Conservation (phyloP, 2,888 invertebrate species). For the Anaspis maculata region DNA sequence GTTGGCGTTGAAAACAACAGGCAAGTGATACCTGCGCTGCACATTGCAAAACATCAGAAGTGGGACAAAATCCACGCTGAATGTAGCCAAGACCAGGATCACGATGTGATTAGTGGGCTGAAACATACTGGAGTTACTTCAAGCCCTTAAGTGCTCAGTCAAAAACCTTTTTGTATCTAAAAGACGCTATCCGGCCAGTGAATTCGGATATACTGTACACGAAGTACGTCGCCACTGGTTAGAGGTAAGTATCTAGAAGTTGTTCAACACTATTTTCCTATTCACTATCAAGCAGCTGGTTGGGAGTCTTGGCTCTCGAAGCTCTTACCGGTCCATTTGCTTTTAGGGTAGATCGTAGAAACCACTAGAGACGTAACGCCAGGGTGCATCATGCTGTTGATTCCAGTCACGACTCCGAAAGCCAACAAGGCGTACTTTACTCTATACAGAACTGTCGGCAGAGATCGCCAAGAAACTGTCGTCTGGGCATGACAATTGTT, state of each 20-base stretch:
- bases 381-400: slow-evolving; percentile 23
- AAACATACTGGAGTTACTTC: slow-evolving; percentile 22
- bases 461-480: slow-evolving; percentile 3
- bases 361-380: slow-evolving; percentile 23
- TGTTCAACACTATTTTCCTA: too few species aligned
- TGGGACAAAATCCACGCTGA: slow-evolving; percentile 67
- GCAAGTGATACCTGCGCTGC: slow-evolving; percentile 65
- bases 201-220: slow-evolving; percentile 21
- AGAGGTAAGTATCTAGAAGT: slow-evolving; percentile 26
- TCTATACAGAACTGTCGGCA: slow-evolving; percentile 4
- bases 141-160: neutral
- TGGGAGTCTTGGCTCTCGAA: too few species aligned
- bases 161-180: slow-evolving; percentile 20
- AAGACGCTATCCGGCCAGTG: slow-evolving; percentile 23
- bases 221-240: slow-evolving; percentile 24
- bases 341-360: too few species aligned
- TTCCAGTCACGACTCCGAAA: slow-evolving; percentile 21
- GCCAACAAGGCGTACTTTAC: slow-evolving; percentile 14
- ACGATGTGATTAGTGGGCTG: slow-evolving; percentile 62
- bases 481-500: too few species aligned
- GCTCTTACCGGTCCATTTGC: slow-evolving; percentile 24
- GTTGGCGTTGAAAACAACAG: too few species aligned
- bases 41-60: slow-evolving; percentile 81
- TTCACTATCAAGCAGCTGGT: too few species aligned
- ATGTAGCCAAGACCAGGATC: slow-evolving; percentile 53